phyloP scores from a whole-genome alignment of 2,888 invertebrate species.

The Tryphoninae sp. region DNA sequence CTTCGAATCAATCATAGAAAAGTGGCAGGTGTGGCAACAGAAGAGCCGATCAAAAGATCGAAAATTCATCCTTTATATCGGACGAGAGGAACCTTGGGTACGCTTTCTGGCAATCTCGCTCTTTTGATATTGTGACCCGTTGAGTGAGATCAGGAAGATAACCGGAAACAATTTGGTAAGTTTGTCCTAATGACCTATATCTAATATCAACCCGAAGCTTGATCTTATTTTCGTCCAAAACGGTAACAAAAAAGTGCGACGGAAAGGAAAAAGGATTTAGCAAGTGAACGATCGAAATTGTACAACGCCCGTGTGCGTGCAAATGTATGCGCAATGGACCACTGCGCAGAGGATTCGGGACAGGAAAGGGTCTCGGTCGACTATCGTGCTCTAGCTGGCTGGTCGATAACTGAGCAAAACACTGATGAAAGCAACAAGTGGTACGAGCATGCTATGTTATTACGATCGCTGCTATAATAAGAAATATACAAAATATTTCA shows the following conservation, averaged over 20 bases:
- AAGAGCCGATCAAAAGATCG: constrained; percentile 55
- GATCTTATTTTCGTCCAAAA: constrained; percentile 28
- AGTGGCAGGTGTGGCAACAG: constrained; percentile 28
- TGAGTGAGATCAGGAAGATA: constrained; percentile 51
- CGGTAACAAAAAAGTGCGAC: constrained; percentile 17
- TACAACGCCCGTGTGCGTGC: too few species aligned
- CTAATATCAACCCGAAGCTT: constrained; percentile 11
- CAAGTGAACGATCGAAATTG: neutral
- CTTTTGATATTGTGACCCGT: constrained; percentile 56
- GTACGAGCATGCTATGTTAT: too few species aligned
- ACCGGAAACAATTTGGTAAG: constrained; percentile 11
- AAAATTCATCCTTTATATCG: constrained; percentile 28
- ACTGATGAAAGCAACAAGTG: too few species aligned
- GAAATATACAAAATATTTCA: too few species aligned
- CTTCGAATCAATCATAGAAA: constrained; percentile 57
- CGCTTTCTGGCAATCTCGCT: constrained; percentile 58
- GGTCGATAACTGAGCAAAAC: too few species aligned
- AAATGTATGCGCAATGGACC: too few species aligned
- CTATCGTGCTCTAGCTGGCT: too few species aligned
- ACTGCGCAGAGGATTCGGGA: too few species aligned
- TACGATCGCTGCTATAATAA: too few species aligned
- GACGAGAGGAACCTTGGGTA: constrained; percentile 30
- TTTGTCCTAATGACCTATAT: constrained; percentile 42
- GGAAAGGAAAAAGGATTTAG: neutral
- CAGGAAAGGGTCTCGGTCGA: too few species aligned